Base-by-base conservation (phyloP, 2,888 invertebrate species). In the Netelia inedita region DNA sequence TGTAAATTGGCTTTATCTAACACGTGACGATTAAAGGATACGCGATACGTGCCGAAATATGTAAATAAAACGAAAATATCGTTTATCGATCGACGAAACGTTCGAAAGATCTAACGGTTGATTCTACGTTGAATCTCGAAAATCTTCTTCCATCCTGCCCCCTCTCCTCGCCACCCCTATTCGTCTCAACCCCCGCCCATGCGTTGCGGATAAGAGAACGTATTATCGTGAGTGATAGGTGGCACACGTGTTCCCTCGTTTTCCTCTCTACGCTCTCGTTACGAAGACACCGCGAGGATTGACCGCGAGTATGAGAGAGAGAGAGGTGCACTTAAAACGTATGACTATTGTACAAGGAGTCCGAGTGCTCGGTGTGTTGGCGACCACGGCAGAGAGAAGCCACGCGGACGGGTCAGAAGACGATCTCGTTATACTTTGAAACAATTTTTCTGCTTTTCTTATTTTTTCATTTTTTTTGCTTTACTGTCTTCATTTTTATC, bases 401-500 rank as follows among this genome's bases (percentile, higher is more conserved):
- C 65, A 50, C 2, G 21, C 23, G 28, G 41, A 55, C 65, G 23
- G 21, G 57, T 61, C 69, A 73, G 19, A 68, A 53, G 79, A 85
- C 43, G 71, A 23, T 71, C 16, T 28, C 65, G 16, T 19, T 57
- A n/a, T 28, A n/a, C 11, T 28, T 28, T 2, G 28, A 28, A 28
- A 28, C 3, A 5, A 28, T 28, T 28, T 5, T 53, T 69, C 66
- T 46, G n/a, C 59, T 71, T 55, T 41, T 41, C 21, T 61, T 5
- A 72, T 23, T 82, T 83, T 84, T 83, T 86, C 84, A 88, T 71
- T 63, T 76, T 78, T 82, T 6, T 28, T 28, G 5, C 28, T 28
- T 28, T 28, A 28, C 5, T 28, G 28, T 3, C 28, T 28, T 28
- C 5, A 28, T 87, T 84, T 85, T 92, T 92, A 93, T 93, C 92